Conservation (phyloP, 2,888 invertebrate species). For the Celastrina argiolus region DNA sequence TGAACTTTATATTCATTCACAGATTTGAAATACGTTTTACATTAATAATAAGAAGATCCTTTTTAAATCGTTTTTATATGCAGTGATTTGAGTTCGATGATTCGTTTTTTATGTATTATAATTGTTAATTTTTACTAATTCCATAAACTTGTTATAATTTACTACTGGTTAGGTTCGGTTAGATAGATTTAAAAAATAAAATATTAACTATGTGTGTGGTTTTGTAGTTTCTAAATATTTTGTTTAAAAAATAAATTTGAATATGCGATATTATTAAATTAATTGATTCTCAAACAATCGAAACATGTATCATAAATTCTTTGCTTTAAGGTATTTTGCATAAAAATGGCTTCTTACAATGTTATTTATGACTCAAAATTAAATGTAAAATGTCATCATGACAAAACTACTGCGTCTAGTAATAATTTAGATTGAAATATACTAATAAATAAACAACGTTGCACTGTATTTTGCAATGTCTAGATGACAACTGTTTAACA, state of each 20-base stretch:
- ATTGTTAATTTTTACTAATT: not conserved
- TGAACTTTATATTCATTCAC: too few species aligned
- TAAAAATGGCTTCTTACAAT: not conserved
- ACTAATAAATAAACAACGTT: too few species aligned
- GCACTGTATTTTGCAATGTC: too few species aligned
- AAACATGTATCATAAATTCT: not conserved
- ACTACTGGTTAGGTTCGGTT: not conserved
- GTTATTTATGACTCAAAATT: not conserved
- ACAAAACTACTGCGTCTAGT: not conserved
- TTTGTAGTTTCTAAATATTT: not conserved
- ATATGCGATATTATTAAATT: not conserved
- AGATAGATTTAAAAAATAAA: not conserved
- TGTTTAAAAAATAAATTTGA: too few species aligned
- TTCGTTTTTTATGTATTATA: not conserved
- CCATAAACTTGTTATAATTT: not conserved
- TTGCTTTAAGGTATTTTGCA: not conserved
- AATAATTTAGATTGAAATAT: too few species aligned
- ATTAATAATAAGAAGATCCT: not conserved
- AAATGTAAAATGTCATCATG: not conserved
- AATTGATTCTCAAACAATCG: not conserved
- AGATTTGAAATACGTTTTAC: too few species aligned
- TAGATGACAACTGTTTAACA: too few species aligned
- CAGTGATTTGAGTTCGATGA: not conserved
- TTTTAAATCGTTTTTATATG: constrained; percentile 1
- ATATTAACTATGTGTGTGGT: not conserved